phyloP scores from a whole-genome alignment of 2,797 vertebrate species.

The Phaenicophaeus curvirostris region DNA sequence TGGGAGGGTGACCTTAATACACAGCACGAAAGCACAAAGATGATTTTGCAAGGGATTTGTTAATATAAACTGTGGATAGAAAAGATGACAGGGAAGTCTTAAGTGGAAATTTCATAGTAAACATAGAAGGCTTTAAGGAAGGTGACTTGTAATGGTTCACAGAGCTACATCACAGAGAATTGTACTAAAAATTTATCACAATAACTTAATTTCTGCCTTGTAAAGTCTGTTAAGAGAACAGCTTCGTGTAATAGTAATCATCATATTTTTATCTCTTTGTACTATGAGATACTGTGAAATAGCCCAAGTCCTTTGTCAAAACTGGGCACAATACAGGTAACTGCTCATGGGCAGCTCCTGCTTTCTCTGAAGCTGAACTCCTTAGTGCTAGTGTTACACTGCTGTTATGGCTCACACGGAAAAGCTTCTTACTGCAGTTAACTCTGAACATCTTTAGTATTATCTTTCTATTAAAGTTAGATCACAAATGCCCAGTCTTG shows the following conservation, averaged over 20 bases:
- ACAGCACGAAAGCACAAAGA: not conserved
- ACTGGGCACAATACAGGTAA: not conserved
- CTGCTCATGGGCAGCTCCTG: not conserved
- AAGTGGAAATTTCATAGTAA: slow-evolving; percentile 25
- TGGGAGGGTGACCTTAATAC: not conserved
- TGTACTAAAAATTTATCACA: slow-evolving; percentile 6
- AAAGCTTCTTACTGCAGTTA: slow-evolving; percentile 4
- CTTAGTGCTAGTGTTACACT: rapidly evolving
- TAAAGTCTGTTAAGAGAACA: not conserved
- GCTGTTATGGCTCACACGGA: not conserved
- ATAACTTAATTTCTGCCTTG: slow-evolving; percentile 34
- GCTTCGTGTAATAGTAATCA: slow-evolving; percentile 19
- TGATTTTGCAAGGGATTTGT: not conserved
- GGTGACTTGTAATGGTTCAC: not conserved
- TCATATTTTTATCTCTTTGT: not conserved
- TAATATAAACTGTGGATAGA: not conserved
- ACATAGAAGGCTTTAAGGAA: slow-evolving; percentile 6
- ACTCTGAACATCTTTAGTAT: not conserved
- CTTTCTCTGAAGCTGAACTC: not conserved
- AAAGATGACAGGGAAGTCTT: not conserved
- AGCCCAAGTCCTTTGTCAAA: not conserved
- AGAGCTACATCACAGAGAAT: slow-evolving; percentile 45
- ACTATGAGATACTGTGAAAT: not conserved
- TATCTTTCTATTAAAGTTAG: not conserved
- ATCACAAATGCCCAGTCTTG: not conserved